Evolutionary conservation across 53 echinoderm and acorn worm genomes (phyloP), one percentile per base, ranked within the genome.

Genomic region (Echinometra lucunter): DNA sequence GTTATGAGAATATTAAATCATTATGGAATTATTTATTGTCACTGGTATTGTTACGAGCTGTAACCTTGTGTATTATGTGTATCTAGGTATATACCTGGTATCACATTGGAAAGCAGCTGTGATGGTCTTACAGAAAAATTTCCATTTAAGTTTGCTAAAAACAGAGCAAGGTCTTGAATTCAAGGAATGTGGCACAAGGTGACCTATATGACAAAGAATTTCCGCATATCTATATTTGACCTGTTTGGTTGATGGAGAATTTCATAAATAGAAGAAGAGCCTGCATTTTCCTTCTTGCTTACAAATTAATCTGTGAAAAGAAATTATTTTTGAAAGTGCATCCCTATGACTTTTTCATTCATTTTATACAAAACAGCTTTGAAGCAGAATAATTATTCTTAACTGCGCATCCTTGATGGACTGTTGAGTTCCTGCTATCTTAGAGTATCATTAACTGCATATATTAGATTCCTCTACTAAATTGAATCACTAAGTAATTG

Each of bases 1-100:
- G n/a, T 85, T 30, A 45, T 85, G 85, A 45, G 45, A 85, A 85
- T 49, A 27, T 47, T 10, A 12, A n/a, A 45, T 83, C 13, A 85
- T 85, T 47, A 85, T 85, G 85, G 37, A 85, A 85, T 85, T 47
- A 49, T 85, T 85, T 49, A 85, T 85, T 13, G 13, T 19, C n/a
- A 30, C 53, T 85, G 53, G 10, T 28, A 9, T 30, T 45, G 27
- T 16, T 18, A 45, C 44, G 28, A 81, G 1, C 8, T 42, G 16
- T 47, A 85, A 13, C 85, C 85, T 85, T 85, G 78, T 49, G 49
- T 21, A 53, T 53, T 53, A 53, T 53, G 1, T 74, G 35, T 37
- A 21, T 19, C 15, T 80, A 80, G 38, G 16, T 80, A 6, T 80
- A 42, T 2, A 4, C 45, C n/a, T 47, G n/a, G 3, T 40, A 18